phyloP scores from a whole-genome alignment of 1,140 invertebrate species.

The Paraescarpia echinospica region DNA sequence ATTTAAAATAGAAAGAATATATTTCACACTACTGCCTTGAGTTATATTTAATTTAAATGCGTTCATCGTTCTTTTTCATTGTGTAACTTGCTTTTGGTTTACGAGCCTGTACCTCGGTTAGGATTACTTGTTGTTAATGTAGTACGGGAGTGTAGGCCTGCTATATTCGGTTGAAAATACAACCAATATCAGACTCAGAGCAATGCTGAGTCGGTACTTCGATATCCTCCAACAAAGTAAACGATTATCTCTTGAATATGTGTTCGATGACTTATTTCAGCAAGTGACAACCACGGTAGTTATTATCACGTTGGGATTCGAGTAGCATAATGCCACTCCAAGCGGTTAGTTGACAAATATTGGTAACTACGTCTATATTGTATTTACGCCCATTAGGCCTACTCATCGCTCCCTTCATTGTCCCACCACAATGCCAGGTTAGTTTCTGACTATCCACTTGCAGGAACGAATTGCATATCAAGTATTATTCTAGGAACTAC shows the following conservation, averaged over 20 bases:
- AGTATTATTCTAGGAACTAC: too few species aligned
- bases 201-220: neutral
- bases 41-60: too few species aligned
- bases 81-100: neutral
- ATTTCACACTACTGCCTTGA: too few species aligned
- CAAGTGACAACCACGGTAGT: neutral
- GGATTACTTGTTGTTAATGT: neutral
- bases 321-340: neutral
- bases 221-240: neutral
- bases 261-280: neutral
- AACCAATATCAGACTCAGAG: neutral
- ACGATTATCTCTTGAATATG: neutral
- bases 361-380: neutral
- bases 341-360: neutral
- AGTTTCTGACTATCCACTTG: too few species aligned
- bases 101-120: neutral
- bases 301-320: neutral
- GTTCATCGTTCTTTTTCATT: neutral
- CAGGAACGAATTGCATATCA: too few species aligned
- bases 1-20: neutral
- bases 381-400: too few species aligned
- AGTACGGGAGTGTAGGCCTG: neutral
- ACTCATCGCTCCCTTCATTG: too few species aligned
- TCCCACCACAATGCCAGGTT: too few species aligned
- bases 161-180: neutral